Evolutionary conservation across 2,113 vertebrate species (phyloP), one percentile per base, ranked within the genome.

Genomic region (Sphaerodactylus townsendi): DNA sequence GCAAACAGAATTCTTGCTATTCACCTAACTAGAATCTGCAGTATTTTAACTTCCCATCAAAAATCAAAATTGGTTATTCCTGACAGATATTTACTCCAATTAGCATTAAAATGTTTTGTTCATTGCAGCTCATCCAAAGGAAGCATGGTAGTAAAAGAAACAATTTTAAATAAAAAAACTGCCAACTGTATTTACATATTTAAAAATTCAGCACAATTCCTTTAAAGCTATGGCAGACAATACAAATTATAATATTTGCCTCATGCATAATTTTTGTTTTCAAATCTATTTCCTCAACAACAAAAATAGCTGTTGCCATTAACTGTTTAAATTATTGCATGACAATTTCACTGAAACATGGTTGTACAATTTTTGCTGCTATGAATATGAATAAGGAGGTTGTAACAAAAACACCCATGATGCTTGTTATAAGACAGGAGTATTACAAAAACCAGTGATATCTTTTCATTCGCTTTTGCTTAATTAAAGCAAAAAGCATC

Each of bases 401-500:
- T 95, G 77, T 70, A 90, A 79, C 48, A 35, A 41, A 85, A 93
- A 90, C 86, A 87, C 66, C 66, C 62, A 91, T 35, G 86, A 94
- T 0, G 91, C 88, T 90, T 90, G 79, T 90, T 92, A 93, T 87
- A 94, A 93, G 90, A 90, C 93, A 95, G 93, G 93, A 96, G 95
- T 95, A 96, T 94, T 95, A 95, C 93, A 95, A 95, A 96, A 95
- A 90, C 94, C 96, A 96, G 96, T 96, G 95, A 95, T 97, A 97
- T 97, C 95, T 95, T 94, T 96, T 97, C 96, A 95, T 96, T 97
- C 95, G 97, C 96, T 96, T 97, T 97, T 97, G 94, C 97, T 97
- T 98, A 97, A 98, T 98, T 98, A 98, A 98, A 97, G 96, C 95
- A 96, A 96, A 97, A 97, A 91, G 92, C 95, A 97, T 97, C 96